Percentiles rank a stretch among this genome's conserved stretches.
Conservation (phyloP, 2,113 vertebrate species). For the Sorex fumeus region DNA sequence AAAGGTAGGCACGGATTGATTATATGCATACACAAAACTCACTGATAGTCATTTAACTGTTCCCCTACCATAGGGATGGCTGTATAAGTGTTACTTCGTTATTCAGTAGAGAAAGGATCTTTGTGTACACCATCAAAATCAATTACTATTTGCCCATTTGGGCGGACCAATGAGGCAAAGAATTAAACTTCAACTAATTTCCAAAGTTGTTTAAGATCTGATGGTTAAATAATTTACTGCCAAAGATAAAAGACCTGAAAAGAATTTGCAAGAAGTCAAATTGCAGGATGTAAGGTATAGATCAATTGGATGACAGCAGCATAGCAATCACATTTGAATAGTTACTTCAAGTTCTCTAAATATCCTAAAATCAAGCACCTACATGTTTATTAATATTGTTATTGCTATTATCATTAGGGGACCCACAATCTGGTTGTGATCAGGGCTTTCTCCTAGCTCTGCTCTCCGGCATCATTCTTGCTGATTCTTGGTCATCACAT, state of each 20-base stretch:
- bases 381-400: not conserved
- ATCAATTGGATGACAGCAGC: constrained; percentile 35
- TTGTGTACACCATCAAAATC: constrained; percentile 87
- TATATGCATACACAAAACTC: constrained; percentile 80
- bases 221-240: constrained; percentile 80
- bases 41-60: constrained; percentile 84
- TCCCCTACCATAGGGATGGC: constrained; percentile 81
- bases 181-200: constrained; percentile 89
- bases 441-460: too few species aligned
- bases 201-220: constrained; percentile 85
- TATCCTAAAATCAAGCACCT: not conserved
- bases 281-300: constrained; percentile 55
- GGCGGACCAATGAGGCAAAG: constrained; percentile 85
- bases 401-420: too few species aligned
- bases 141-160: constrained; percentile 86
- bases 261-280: constrained; percentile 75
- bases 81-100: constrained; percentile 83
- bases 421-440: not conserved
- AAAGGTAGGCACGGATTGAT: constrained; percentile 82
- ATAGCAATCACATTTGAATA: constrained; percentile 12
- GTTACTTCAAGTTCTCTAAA: constrained; percentile 27
- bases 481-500: not conserved
- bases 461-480: not conserved
- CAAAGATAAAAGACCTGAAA: constrained; percentile 10
- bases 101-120: constrained; percentile 82